Evolutionary conservation across 1,140 invertebrate species (phyloP).

Genomic region (Ptiloglossa arizonensis): DNA sequence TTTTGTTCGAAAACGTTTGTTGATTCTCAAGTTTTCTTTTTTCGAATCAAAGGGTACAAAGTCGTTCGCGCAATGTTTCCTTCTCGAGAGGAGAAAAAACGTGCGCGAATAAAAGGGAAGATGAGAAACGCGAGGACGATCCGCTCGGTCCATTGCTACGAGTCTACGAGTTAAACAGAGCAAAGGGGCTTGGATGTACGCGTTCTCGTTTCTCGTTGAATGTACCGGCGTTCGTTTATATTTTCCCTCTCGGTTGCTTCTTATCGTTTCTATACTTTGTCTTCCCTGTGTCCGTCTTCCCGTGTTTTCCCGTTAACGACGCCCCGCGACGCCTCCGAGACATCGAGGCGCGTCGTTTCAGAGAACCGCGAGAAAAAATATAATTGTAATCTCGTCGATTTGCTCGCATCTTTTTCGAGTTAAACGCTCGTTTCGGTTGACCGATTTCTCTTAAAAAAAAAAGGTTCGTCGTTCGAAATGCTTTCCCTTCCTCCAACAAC

Average conservation of each 20-base stretch:
- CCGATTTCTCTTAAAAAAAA: too few relatives aligned
- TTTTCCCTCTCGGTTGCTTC: conserved; percentile 26
- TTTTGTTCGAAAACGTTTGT: neutral
- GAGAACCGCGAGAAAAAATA: conserved; percentile 1
- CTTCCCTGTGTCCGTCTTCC: neutral
- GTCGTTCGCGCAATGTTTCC: conserved; percentile 16
- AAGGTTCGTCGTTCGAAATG: too few relatives aligned
- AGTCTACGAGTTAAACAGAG: conserved; percentile 43
- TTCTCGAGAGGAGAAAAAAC: neutral
- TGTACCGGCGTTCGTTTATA: conserved; percentile 47
- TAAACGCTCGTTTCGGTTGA: neutral
- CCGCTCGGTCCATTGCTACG: conserved; percentile 42
- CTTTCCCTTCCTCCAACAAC: too few relatives aligned
- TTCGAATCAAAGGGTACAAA: conserved; percentile 11
- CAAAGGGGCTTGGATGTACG: conserved; percentile 29
- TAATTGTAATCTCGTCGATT: conserved; percentile 29
- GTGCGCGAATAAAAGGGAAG: conserved; percentile 16
- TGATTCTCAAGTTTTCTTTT: neutral
- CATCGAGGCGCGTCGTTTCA: neutral
- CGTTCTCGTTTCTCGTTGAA: conserved; percentile 48
- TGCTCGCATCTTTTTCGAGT: neutral
- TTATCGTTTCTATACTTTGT: conserved; percentile 11
- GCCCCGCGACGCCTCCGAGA: neutral
- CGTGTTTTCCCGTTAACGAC: conserved; percentile 2
- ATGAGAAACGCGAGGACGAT: conserved; percentile 8